phyloP scores from a whole-genome alignment of 2,113 vertebrate species.

The Cyprinus carpio region DNA sequence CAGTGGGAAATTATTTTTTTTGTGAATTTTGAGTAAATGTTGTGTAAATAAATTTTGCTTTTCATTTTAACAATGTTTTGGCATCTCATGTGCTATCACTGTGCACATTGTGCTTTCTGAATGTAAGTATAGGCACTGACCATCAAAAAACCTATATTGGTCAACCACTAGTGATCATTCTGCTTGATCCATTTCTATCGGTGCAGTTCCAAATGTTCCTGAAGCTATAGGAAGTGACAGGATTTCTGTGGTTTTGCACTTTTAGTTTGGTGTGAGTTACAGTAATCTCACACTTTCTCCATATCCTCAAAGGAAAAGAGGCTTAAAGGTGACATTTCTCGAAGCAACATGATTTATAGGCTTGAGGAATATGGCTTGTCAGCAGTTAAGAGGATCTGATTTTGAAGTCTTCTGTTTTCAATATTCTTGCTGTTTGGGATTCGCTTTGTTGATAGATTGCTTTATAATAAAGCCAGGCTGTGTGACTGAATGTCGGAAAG shows the following conservation, averaged over 20 bases:
- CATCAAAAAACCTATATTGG: background rate
- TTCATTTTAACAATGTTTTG: background rate
- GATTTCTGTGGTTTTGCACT: background rate
- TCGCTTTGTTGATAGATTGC: background rate
- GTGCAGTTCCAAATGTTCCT: background rate
- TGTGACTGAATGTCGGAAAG: background rate
- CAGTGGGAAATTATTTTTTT: background rate
- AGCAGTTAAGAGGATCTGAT: background rate
- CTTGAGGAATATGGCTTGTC: constrained; percentile 24
- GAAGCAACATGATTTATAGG: constrained; percentile 10
- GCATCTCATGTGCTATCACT: background rate
- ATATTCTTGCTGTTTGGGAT: background rate
- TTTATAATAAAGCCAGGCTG: constrained; percentile 1
- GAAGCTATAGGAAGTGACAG: background rate
- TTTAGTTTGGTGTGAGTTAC: constrained; percentile 15
- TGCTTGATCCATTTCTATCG: background rate
- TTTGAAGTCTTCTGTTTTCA: constrained; percentile 18
- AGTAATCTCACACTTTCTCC: constrained; percentile 15
- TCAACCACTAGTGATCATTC: background rate
- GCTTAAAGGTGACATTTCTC: background rate
- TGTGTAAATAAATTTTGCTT: background rate
- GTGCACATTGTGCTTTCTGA: background rate
- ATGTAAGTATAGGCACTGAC: background rate
- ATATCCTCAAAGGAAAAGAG: background rate
- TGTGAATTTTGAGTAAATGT: background rate